A percentile compares a stretch with the other conserved stretches of the same genome.
phyloP scores from a whole-genome alignment of 2,888 invertebrate genomes.

The Epistrophella euchroma region DNA sequence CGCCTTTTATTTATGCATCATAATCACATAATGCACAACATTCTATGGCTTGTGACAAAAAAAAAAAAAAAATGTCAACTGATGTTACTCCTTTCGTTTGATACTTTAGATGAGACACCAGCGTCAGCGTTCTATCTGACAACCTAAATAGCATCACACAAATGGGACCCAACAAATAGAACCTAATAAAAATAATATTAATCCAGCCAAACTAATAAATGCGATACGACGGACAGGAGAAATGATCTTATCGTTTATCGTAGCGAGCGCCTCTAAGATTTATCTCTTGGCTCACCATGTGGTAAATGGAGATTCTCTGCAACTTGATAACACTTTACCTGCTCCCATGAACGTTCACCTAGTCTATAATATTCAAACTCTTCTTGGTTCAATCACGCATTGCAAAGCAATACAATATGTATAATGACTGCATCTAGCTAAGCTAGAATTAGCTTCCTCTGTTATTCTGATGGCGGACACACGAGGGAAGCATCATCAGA shows the following conservation, averaged over 20 bases:
- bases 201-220: slow-evolving; percentile 60
- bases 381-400: slow-evolving; percentile 48
- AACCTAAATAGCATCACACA: slow-evolving; percentile 52
- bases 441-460: slow-evolving; percentile 54
- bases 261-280: slow-evolving; percentile 58
- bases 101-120: neutral
- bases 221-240: slow-evolving; percentile 36
- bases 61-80: slow-evolving; percentile 43
- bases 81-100: slow-evolving; percentile 51
- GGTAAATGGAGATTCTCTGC: slow-evolving; percentile 57
- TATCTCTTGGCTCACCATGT: slow-evolving; percentile 71
- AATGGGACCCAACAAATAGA: slow-evolving; percentile 66
- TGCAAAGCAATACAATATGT: slow-evolving; percentile 60
- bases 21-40: slow-evolving; percentile 12
- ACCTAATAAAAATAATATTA: slow-evolving; percentile 62
- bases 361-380: slow-evolving; percentile 20
- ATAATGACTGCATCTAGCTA: slow-evolving; percentile 37
- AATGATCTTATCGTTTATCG: slow-evolving; percentile 60
- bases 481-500: neutral
- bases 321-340: slow-evolving; percentile 14
- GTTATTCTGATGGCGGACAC: slow-evolving; percentile 15
- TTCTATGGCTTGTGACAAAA: slow-evolving; percentile 13
- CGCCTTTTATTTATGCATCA: slow-evolving; percentile 45
- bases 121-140: slow-evolving; percentile 21
- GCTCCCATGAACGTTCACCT: neutral